Evolutionary conservation across 92 coral and sea anemone genomes (phyloP), one percentile per base, ranked within the genome.

Genomic region (Porites evermanni): DNA sequence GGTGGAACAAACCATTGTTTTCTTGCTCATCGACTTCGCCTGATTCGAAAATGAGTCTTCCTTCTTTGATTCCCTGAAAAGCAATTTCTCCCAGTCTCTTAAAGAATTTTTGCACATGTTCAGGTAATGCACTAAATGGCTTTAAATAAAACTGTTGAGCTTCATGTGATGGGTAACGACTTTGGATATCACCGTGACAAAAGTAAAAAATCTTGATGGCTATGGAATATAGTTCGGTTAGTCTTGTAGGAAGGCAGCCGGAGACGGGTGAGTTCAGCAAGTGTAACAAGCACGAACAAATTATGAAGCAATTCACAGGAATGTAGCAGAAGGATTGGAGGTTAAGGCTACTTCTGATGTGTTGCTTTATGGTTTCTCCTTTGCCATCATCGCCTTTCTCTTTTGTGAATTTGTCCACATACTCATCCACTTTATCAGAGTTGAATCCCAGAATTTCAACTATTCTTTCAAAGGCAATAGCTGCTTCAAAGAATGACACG

Each of bases 261-360:
- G 11, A 4, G 24, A 19, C 16, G 17, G 47, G 6, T 12, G 69
- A 47, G 23, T 11, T 10, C 16, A 58, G 64, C 64, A 59, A 59
- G 19, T 50, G 60, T 0, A 50, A 29, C 13, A 88, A 66, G 6
- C 72, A 50, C 7, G 47, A 38, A 38, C 47, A 38, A 38, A 38
- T 38, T 0, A 38, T 38, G 7, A 3, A 38, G 0, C 61, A 72
- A 8, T 68, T 76, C 24, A 89, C 89, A n/a, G 92, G 92, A 17
- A 89, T 20, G 52, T 89, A 89, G 23, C 92, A 89, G 23, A 89
- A 60, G 5, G 88, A 68, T 16, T 20, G 26, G 23, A 77, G 16
- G 54, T 77, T 77, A 4, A 1, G 24, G 81, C 38, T 60, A 4
- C 69, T 58, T 21, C 17, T 60, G 8, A 77, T 77, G 68, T 77